phyloP scores from a whole-genome alignment of 64 coral and sea anemone genomes.

The Pachyseris speciosa region DNA sequence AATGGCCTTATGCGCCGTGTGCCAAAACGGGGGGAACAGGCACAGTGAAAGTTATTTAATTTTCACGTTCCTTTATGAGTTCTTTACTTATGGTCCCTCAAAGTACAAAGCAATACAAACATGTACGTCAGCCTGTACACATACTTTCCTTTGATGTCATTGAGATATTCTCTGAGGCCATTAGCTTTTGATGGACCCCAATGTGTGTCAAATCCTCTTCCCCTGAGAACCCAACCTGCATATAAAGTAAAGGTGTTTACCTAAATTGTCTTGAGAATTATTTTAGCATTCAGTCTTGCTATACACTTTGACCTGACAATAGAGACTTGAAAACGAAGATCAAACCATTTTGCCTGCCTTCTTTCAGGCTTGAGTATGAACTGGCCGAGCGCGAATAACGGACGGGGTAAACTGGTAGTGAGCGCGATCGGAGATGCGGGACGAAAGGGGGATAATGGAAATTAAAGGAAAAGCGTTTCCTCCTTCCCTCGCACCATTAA shows the following conservation, averaged over 20 bases:
- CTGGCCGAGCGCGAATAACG: no score
- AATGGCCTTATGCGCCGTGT: not conserved
- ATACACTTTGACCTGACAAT: not conserved
- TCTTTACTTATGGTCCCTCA: not conserved
- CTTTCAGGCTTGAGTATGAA: no score
- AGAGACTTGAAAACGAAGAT: not conserved
- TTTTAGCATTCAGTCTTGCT: not conserved
- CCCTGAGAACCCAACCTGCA: constrained; percentile 11
- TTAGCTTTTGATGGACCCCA: not conserved
- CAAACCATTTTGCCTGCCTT: not conserved
- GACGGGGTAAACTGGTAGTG: no score
- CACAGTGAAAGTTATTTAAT: not conserved
- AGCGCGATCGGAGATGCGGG: no score
- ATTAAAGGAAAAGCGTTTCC: no score
- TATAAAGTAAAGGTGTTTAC: not conserved
- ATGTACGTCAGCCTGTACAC: not conserved
- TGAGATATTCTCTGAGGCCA: not conserved
- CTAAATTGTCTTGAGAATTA: not conserved
- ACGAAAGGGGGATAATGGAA: no score
- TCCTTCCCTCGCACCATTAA: no score
- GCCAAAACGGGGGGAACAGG: no score
- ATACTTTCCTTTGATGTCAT: constrained; percentile 22
- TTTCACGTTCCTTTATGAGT: not conserved
- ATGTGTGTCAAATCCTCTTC: not conserved
- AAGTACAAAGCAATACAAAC: not conserved